Evolutionary conservation across 2,797 vertebrate species (phyloP), one percentile per base, ranked within the genome.

Genomic region (Prunella strophiata): DNA sequence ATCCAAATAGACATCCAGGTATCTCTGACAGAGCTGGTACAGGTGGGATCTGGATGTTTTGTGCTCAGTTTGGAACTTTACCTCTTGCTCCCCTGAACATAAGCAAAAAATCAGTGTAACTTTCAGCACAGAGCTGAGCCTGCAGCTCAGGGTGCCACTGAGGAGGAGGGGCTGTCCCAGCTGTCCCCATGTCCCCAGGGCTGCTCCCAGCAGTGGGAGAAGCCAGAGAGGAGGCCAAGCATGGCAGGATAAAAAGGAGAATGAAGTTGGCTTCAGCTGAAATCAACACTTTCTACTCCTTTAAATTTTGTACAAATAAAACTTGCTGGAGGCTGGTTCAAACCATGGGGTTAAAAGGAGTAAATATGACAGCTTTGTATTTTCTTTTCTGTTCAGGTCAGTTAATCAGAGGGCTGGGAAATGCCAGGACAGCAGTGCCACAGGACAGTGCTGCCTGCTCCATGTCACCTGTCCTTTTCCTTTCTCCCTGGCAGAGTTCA

Each of bases 401-500:
- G 18, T 25, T 43, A 19, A 34, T 55, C 3, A 3, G 11, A 1
- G 2, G 20, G 15, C 8, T 27, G 58, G 48, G 38, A 9, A 30
- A 18, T 45, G 66, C 11, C 50, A 25, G 75, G 22, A 27, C 10
- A 50, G 36, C 1, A 1, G 3, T 7, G 45, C 8, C 61, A 32
- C 51, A 20, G 75, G 20, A 26, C 9, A 51, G 40, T 2, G 1
- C 2, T 30, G 63, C 58, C 63, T 48, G 10, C 57, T 68, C 67
- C 20, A 0, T 0, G 18, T 75, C 45, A 72, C 66, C 52, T 57
- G 18, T 42, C 21, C 36, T 26, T n/a, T 29, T 19, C 20, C 29
- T 15, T 52, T 63, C 58, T 68, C 57, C 43, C 67, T 30, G 32
- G 66, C 18, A 97, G 96, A 90, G 79, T 2, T 93, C 92, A 36